Base-by-base conservation (phyloP, 2,113 vertebrate genomes). In the Probosciger aterrimus region DNA sequence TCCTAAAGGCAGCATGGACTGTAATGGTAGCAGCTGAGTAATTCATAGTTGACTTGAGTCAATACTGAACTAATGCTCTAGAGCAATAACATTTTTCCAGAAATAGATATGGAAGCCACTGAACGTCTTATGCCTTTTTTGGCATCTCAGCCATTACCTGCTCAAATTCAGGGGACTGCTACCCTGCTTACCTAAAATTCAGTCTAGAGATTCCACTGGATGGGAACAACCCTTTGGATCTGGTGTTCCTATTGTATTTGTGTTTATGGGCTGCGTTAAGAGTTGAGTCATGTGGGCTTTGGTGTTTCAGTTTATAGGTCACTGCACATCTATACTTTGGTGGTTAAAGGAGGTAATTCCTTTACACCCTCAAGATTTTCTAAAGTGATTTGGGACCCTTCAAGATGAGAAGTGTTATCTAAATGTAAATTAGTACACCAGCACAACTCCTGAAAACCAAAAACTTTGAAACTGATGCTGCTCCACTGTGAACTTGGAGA, bases 391-490 rank as follows among this genome's bases (percentile, higher is more conserved):
- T 78, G 39, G 9, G 35, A 60, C 64, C 20, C 19, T 86, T 60
- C 41, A 53, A 76, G 44, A 27, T 43, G 37, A 82, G 46, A 86
- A 0, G 4, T 47, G 35, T 15, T 69, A 69, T 65, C 55, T 76
- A 85, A 89, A 93, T 41, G 57, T 47, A 92, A 95, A 93, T 88
- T 79, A 69, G 62, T 87, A 9, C 28, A 89, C 33, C 44, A 82
- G 52, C 46, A 80, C 22, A 80, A 60, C 37, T 92, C 50, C n/a
- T 70, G 49, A 90, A 85, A 88, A 75, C 2, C 10, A 55, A 70
- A 87, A 71, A 18, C 44, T 87, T 95, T 70, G 71, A 93, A 92
- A 94, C 70, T 80, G 67, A 69, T 90, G 93, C 87, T 82, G 85
- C n/a, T 77, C 22, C 44, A 80, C 44, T n/a, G 44, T 3, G 44